phyloP scores from a whole-genome alignment of 1,140 invertebrate species.

The Nebria ingens region DNA sequence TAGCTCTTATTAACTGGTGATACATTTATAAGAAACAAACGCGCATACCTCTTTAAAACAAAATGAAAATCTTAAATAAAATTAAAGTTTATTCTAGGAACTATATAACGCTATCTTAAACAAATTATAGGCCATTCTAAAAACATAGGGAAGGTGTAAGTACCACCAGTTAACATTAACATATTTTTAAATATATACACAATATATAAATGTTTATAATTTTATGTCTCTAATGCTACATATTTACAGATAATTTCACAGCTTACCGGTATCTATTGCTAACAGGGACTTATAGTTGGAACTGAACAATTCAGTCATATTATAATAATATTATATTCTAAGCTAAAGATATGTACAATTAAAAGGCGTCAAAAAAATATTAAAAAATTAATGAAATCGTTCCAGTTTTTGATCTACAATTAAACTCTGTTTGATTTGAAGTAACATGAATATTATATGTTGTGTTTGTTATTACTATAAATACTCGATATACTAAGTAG shows the following conservation, averaged over 20 bases:
- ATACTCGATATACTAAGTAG: too few species aligned
- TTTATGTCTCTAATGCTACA: conserved; percentile 1
- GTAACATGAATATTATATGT: too few species aligned
- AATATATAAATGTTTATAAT: background rate
- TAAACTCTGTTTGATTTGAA: too few species aligned
- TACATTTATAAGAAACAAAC: background rate
- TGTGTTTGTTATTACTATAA: too few species aligned
- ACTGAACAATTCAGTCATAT: background rate
- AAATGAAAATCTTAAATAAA: too few species aligned
- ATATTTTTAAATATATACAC: background rate
- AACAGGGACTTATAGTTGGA: background rate
- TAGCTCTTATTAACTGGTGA: conserved; percentile 3
- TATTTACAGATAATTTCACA: conserved; percentile 3
- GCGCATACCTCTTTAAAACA: background rate
- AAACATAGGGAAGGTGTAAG: too few species aligned
- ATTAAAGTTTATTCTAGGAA: background rate
- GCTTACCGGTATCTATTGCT: background rate
- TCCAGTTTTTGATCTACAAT: too few species aligned
- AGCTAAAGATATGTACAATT: conserved; percentile 1
- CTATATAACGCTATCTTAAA: background rate
- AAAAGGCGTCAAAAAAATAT: conserved; percentile 1
- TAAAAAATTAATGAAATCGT: background rate
- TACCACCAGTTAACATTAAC: background rate
- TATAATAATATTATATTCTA: background rate
- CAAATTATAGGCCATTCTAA: too few species aligned